Evolutionary conservation across 2,113 vertebrate genomes (phyloP).

Genomic region (Lathamus discolor): DNA sequence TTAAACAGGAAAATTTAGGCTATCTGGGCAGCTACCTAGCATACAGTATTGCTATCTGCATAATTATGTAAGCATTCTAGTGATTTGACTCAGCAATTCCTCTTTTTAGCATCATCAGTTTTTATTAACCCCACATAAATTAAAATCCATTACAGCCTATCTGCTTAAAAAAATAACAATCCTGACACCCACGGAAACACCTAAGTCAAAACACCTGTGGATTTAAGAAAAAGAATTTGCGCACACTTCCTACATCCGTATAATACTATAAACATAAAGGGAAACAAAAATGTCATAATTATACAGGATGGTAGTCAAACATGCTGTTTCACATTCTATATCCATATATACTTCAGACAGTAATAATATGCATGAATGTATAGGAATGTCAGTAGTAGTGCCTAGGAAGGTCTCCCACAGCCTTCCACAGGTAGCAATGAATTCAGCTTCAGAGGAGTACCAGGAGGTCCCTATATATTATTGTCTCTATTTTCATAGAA

Average conservation of each 20-base stretch:
- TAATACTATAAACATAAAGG: background rate
- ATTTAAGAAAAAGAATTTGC: background rate
- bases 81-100: background rate
- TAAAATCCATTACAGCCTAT: background rate
- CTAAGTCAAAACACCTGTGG: background rate
- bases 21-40: background rate
- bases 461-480: background rate
- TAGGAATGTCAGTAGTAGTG: background rate
- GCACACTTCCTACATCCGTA: background rate
- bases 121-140: background rate
- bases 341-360: background rate
- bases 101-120: background rate
- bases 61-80: background rate
- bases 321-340: background rate
- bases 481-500: background rate
- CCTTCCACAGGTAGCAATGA: background rate
- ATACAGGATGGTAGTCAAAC: background rate
- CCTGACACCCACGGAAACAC: background rate
- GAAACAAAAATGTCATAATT: background rate
- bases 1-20: background rate
- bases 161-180: background rate
- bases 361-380: background rate
- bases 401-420: background rate
- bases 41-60: background rate
- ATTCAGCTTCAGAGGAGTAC: background rate